Base-by-base conservation (phyloP, 1,140 invertebrate species). In the Trichonephila inaurata region DNA sequence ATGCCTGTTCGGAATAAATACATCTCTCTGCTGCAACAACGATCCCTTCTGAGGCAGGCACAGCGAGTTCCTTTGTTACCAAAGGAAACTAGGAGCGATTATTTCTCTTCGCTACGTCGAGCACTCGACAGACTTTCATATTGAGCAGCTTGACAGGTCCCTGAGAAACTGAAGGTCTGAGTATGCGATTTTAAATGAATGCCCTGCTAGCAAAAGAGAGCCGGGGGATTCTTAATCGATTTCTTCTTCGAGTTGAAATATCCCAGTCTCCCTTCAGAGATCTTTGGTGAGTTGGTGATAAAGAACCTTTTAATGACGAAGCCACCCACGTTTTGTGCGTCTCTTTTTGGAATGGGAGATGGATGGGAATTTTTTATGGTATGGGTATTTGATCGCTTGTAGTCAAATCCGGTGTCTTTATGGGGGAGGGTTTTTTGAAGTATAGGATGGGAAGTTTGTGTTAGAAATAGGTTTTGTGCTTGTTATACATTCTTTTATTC, bases 121-220 rank as follows among this genome's bases (percentile, higher is more conserved):
- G 72, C 72, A 77, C 28, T 16, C 28, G 72, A 77, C 33, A 77
- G 72, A 28, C 72, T 77, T 77, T 40, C 24, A 33, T 77, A 33
- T 64, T 64, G 62, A 64, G 62, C 16, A 19, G 62, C 18, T 21
- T 77, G 72, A 40, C 72, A 77, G 72, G 12, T 33, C 24, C 28
- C 28, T 18, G 62, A 19, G 21, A 21, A 64, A 7, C 62, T 18
- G 16, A 40, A 69, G 66, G 66, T 69, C 66, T 40, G 72, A 77
- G 72, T 77, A 28, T 77, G 72, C 72, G 72, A 77, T 77, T 77
- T 77, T 77, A 40, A 77, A 77, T 33, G 72, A 77, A 77, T 77
- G 72, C 72, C 18, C 28, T 24, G 8, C n/a, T 12, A 51, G 51
- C 21, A 18, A 21, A 21, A 64, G 62, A 64, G 62, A 19, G 62